Conservation (phyloP, 2,888 invertebrate genomes). For the Stegophylla sp. region DNA sequence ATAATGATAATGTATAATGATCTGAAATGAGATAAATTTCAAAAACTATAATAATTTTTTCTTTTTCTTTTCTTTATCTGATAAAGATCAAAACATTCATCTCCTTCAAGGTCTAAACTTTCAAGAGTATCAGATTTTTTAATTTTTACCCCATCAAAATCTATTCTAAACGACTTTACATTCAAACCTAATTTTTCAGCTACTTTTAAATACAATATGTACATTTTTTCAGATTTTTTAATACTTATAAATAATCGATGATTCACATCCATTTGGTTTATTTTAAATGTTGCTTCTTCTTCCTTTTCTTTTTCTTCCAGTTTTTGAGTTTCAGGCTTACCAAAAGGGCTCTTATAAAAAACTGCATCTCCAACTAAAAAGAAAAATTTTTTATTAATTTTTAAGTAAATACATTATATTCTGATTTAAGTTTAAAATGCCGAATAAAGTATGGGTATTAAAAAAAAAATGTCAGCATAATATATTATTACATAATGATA, state of each 20-base stretch:
- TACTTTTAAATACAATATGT: conserved; percentile 7
- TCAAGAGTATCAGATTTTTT: conserved; percentile 6
- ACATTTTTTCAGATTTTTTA: conserved; percentile 23
- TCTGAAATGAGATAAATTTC: too few relatives aligned
- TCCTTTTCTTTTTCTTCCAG: neutral
- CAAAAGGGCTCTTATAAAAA: neutral
- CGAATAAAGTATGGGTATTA: too few relatives aligned
- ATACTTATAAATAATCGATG: conserved; percentile 1
- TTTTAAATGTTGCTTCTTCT: neutral
- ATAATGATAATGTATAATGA: too few relatives aligned
- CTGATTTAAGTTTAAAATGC: too few relatives aligned
- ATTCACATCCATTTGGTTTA: conserved; percentile 6
- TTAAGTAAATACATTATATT: too few relatives aligned
- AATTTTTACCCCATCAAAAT: conserved; percentile 24
- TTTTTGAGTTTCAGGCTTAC: neutral
- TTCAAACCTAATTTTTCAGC: conserved; percentile 15
- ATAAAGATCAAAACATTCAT: conserved; percentile 30
- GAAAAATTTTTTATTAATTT: neutral
- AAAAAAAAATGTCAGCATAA: too few relatives aligned
- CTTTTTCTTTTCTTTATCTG: too few relatives aligned
- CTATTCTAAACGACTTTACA: neutral
- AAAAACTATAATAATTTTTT: too few relatives aligned
- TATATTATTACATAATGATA: too few relatives aligned
- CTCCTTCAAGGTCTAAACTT: conserved; percentile 30
- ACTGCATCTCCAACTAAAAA: neutral